phyloP scores from a whole-genome alignment of 2,888 invertebrate species.

The Leptinotarsa rubiginosa region DNA sequence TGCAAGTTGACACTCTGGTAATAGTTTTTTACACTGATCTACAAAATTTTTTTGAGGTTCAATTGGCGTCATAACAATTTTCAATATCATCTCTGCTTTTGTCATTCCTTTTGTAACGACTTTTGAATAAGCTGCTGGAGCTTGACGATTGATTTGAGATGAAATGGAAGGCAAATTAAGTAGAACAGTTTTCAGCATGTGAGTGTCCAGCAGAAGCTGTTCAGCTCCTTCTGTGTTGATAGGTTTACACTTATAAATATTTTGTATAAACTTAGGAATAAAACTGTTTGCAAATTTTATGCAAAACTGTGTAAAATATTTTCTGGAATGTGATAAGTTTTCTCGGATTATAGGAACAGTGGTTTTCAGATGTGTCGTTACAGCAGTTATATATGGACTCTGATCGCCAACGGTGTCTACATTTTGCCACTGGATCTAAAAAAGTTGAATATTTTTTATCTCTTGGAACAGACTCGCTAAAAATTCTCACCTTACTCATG shows the following conservation, averaged over 20 bases:
- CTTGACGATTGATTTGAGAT: constrained; percentile 87
- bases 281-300: constrained; percentile 95
- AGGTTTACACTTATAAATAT: constrained; percentile 91
- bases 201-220: constrained; percentile 92
- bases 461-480: background rate
- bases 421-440: constrained; percentile 88
- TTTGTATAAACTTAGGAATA: constrained; percentile 93
- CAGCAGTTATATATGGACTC: constrained; percentile 92
- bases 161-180: constrained; percentile 95
- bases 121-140: constrained; percentile 88
- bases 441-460: constrained; percentile 29
- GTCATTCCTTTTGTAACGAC: constrained; percentile 85
- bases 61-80: constrained; percentile 95
- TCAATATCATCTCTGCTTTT: constrained; percentile 98
- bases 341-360: constrained; percentile 91
- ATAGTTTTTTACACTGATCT: constrained; percentile 87
- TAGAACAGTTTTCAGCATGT: constrained; percentile 92
- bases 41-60: constrained; percentile 86
- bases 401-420: constrained; percentile 97
- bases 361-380: constrained; percentile 87
- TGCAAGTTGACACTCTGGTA: constrained; percentile 88
- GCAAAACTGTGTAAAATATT: constrained; percentile 98
- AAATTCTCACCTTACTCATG: constrained; percentile 82
- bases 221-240: constrained; percentile 93
- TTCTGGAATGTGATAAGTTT: constrained; percentile 89